Base-by-base conservation (phyloP, 1,140 invertebrate species). In the Magallana gigas region DNA sequence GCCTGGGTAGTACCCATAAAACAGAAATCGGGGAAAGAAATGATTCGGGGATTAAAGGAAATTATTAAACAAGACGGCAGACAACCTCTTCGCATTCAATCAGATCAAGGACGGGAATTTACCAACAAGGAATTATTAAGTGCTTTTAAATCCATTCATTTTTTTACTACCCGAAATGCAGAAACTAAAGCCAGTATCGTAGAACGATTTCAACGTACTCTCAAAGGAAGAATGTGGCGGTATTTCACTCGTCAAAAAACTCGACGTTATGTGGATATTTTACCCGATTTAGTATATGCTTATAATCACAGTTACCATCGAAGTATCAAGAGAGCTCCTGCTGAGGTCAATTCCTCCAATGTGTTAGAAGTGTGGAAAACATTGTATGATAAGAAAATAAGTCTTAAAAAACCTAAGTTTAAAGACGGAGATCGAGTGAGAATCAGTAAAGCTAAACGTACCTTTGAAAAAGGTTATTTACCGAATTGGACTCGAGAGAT, bases 381-480 rank as follows among this genome's bases (percentile, higher is more conserved):
- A 14, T 59, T 88, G 29, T 85, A 85, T 64, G 68, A 68, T 3
- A 48, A 64, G 8, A 9, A 36, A 23, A 9, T 9, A 80, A 60
- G 14, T 8, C 16, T n/a, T 8, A 60, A 82, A 85, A 82, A 36
- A 14, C 29, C 18, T 6, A 9, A 64, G 56, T 64, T 88, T 57
- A 56, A 84, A 57, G n/a, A 36, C 8, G 84, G 85, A 4, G 85
- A 89, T 82, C 18, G 58, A 1, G 76, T 83, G 3, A 59, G 86
- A 1, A 89, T 87, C 18, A 83, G 48, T 82, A 89, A 89, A 81
- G 68, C 62, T 4, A 89, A 89, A 23, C 3, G 76, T n/a, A 87
- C 71, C 8, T 87, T 89, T 81, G 85, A 87, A 29, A 89, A 87
- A 64, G 83, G 88, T 14, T 89, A 89, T 83, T 59, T 60, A 23